A percentile compares a stretch with the other conserved stretches of the same genome.
Evolutionary conservation across 2,113 vertebrate genomes (phyloP).

Genomic region (Lucifuga dentata): DNA sequence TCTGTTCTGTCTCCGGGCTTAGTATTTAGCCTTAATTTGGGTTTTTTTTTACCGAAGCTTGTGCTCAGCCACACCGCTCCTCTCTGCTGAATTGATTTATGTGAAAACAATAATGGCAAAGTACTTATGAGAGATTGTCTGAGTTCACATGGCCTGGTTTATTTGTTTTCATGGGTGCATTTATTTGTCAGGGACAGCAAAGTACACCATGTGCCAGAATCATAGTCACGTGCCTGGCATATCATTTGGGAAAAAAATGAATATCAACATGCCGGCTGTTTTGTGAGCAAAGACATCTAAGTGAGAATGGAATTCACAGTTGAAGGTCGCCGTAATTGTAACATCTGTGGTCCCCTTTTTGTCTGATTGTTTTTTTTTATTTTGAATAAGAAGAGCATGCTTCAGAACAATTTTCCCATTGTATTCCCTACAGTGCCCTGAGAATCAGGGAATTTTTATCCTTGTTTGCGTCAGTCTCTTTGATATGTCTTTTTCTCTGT

Average conservation of each 20-base stretch:
- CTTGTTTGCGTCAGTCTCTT: conserved; percentile 23
- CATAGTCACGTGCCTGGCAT: conserved; percentile 32
- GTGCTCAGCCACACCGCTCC: conserved; percentile 23
- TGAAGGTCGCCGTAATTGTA: conserved; percentile 33
- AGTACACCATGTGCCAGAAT: conserved; percentile 35
- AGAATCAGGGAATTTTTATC: conserved; percentile 30
- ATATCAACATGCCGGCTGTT: conserved; percentile 44
- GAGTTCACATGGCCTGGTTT: conserved; percentile 39
- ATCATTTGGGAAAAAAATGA: conserved; percentile 43
- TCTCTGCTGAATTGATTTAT: conserved; percentile 51
- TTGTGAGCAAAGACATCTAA: conserved; percentile 54
- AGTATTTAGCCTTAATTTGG: conserved; percentile 67
- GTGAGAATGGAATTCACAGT: conserved; percentile 49
- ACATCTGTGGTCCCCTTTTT: conserved; percentile 38
- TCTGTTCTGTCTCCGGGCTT: conserved; percentile 66
- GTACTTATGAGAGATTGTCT: conserved; percentile 15
- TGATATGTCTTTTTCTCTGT: conserved; percentile 57
- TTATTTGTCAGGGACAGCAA: conserved; percentile 48
- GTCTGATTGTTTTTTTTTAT: conserved; percentile 38
- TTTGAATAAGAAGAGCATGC: conserved; percentile 45
- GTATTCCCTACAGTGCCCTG: conserved; percentile 31
- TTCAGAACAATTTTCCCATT: conserved; percentile 40
- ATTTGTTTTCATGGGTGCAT: conserved; percentile 51
- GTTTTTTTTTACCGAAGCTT: conserved; percentile 56
- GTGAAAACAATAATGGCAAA: conserved; percentile 42